Evolutionary conservation across 1,140 invertebrate species (phyloP), one percentile per base, ranked within the genome.

Genomic region (Zaprionus capensis): DNA sequence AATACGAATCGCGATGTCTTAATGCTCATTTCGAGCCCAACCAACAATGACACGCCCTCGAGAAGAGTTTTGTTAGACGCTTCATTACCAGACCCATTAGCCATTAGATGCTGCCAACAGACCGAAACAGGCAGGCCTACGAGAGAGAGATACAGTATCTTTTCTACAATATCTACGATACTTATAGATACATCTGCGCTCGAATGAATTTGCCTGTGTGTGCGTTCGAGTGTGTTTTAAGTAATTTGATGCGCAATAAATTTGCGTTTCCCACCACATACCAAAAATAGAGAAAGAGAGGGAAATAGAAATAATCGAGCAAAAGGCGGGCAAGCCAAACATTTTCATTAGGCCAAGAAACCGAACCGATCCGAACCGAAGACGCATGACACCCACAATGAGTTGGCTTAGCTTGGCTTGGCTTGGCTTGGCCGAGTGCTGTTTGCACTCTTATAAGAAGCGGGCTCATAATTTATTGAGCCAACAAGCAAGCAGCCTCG

Each of bases 161-260:
- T 24, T 14, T 28, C 24, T 28, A 22, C 22, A 22, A 22, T 22
- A 24, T 24, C 12, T 24, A 26, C 17, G 9, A 22, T 11, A 51
- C 14, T 15, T 24, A 24, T 17, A n/a, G 22, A 56, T 26, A 28
- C n/a, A 56, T 56, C 15, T 56, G 17, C n/a, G 41, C 41, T 46
- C 41, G 41, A 46, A 1, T 46, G 31, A 20, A n/a, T 34, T 53
- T 34, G 4, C 34, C 53, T 41, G 58, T 71, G 71, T 17, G 41
- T 46, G 41, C 31, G 9, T 34, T 34, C 31, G 31, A 34, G 31
- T 80, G 46, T 66, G n/a, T 78, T 81, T 79, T 85, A 86, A 80
- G 82, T 85, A 86, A 86, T 86, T 86, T 86, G 76, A 86, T 82
- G 82, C 82, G 82, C 82, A 86, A 86, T 86, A 86, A 86, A 86